Evolutionary conservation across 92 coral and sea anemone genomes (phyloP).

Genomic region (Heliopora coerulea): DNA sequence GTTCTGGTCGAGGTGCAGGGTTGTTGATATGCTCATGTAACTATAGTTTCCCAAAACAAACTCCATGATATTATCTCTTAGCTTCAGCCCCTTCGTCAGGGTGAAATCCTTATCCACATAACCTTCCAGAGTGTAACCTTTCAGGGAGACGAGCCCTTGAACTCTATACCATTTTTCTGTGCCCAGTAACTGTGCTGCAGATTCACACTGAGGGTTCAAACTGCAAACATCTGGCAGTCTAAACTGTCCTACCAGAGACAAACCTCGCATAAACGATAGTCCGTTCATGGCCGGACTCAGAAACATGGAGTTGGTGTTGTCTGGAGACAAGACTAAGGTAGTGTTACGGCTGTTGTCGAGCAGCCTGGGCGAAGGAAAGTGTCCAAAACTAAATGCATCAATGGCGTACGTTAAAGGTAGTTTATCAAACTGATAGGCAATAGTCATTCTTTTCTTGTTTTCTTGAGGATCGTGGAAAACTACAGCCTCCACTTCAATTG

Average conservation of each 20-base stretch:
- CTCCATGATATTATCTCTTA: slow-evolving; percentile 74
- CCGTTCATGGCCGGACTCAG: slow-evolving; percentile 73
- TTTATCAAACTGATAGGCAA: slow-evolving; percentile 80
- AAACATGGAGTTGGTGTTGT: slow-evolving; percentile 76
- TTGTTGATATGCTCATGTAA: slow-evolving; percentile 62
- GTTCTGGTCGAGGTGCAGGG: slow-evolving; percentile 67
- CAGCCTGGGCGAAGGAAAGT: slow-evolving; percentile 67
- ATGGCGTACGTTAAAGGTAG: slow-evolving; percentile 78
- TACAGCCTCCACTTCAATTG: slow-evolving; percentile 90
- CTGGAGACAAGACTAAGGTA: slow-evolving; percentile 74
- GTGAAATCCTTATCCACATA: slow-evolving; percentile 71
- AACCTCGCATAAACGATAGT: slow-evolving; percentile 81
- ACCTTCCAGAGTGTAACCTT: slow-evolving; percentile 70
- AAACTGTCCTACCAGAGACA: slow-evolving; percentile 76
- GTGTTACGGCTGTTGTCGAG: slow-evolving; percentile 80
- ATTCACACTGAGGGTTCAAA: slow-evolving; percentile 64
- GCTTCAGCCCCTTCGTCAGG: slow-evolving; percentile 73
- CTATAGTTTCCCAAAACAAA: slow-evolving; percentile 61
- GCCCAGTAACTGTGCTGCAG: slow-evolving; percentile 77
- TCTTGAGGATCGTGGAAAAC: slow-evolving; percentile 74
- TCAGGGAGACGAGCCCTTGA: slow-evolving; percentile 75
- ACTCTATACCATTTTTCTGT: slow-evolving; percentile 87
- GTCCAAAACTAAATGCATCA: slow-evolving; percentile 72
- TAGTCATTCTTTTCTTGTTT: slow-evolving; percentile 64
- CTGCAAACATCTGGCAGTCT: slow-evolving; percentile 84